Percentiles rank a stretch among this genome's conserved stretches.
phyloP scores from a whole-genome alignment of 1,140 invertebrate species.

The Mycetomoellerius zeteki region DNA sequence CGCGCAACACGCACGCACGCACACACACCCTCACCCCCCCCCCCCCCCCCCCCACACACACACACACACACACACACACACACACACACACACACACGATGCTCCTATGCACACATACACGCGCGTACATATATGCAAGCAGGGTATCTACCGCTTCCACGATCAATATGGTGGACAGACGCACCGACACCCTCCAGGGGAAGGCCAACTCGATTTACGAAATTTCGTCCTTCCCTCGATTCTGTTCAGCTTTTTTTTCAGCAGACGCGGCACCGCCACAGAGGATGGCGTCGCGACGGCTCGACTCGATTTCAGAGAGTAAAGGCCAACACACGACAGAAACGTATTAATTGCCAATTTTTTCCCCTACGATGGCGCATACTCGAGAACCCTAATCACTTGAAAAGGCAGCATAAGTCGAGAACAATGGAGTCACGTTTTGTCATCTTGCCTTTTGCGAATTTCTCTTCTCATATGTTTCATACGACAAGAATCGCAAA shows the following conservation, averaged over 20 bases:
- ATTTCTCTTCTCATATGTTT: not conserved
- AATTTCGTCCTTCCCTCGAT: slow-evolving; percentile 80
- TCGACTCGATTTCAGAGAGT: slow-evolving; percentile 29
- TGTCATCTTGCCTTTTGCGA: slow-evolving; percentile 13
- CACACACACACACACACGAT: not conserved
- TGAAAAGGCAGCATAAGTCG: slow-evolving; percentile 4
- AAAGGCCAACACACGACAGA: not conserved
- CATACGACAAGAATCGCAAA: not conserved
- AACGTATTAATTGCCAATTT: slow-evolving; percentile 38
- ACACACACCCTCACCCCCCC: too few relatives aligned
- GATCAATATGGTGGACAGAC: slow-evolving; percentile 87
- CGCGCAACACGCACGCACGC: not conserved
- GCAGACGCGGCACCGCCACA: slow-evolving; percentile 7
- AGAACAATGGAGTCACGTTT: slow-evolving; percentile 39
- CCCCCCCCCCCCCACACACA: too few relatives aligned
- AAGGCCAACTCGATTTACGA: slow-evolving; percentile 83
- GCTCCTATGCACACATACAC: slow-evolving; percentile 51
- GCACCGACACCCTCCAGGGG: slow-evolving; percentile 82
- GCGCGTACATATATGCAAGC: slow-evolving; percentile 64
- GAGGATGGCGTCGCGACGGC: slow-evolving; percentile 66
- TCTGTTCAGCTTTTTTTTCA: slow-evolving; percentile 64
- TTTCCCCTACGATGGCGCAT: not conserved
- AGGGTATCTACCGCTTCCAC: slow-evolving; percentile 81
- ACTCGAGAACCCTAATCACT: not conserved
- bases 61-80: not conserved